Percentiles rank a stretch among this genome's conserved stretches.
Conservation (phyloP, 2,113 vertebrate genomes). For the Daubentonia madagascariensis region DNA sequence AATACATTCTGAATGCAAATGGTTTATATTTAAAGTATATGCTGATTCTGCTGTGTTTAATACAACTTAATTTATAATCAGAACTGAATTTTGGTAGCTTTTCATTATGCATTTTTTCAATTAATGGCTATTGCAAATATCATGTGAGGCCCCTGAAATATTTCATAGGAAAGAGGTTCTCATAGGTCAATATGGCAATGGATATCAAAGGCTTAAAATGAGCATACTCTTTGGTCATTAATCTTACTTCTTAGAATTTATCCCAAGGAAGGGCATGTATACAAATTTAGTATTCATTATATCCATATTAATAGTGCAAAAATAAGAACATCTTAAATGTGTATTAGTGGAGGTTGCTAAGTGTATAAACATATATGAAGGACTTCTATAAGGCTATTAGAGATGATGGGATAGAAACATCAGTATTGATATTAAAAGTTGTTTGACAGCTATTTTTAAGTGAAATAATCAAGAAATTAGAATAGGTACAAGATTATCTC, state of each 20-base stretch:
- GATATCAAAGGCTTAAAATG: background rate
- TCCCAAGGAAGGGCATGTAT: background rate
- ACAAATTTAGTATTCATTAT: background rate
- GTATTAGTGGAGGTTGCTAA: background rate
- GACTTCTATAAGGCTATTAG: background rate
- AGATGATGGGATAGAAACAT: background rate
- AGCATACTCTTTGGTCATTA: conserved; percentile 4
- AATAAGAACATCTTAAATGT: background rate
- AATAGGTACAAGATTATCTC: background rate
- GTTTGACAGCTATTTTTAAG: conserved; percentile 1
- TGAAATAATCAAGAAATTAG: conserved; percentile 32
- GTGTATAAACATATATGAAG: background rate
- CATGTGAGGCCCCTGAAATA: background rate
- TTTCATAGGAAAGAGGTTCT: background rate
- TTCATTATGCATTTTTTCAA: background rate
- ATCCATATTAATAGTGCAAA: background rate
- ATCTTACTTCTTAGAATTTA: background rate
- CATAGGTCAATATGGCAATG: background rate
- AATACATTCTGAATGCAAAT: background rate
- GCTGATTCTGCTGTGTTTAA: conserved; percentile 20
- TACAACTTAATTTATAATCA: background rate
- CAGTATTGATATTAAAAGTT: background rate
- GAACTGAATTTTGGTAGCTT: background rate
- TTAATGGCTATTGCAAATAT: conserved; percentile 6
- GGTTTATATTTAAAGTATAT: background rate